Base-by-base conservation (phyloP, 2,888 invertebrate genomes). In the Lithophane socia region DNA sequence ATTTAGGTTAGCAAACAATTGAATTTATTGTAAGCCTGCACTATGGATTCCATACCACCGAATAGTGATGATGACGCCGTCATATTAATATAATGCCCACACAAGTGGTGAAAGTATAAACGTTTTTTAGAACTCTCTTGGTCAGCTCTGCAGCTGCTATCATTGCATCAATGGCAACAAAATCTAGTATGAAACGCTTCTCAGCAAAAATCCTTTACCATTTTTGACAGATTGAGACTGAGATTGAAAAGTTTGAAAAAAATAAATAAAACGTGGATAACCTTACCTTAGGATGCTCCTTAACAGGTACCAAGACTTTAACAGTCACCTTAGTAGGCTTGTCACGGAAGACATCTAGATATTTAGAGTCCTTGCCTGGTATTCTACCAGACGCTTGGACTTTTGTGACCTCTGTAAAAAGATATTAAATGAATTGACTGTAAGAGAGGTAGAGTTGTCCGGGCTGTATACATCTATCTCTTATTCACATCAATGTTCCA, bases 331-430 rank as follows among this genome's bases (percentile, higher is more conserved):
- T 97, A 85, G 98, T 97, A 24, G 98, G 98, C 91, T 98, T 98
- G 89, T 98, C 98, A 83, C 98, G 97, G 94, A 98, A 98, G 60
- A 98, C 98, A 93, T 98, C 98, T 42, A 98, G 97, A 93, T 98
- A 98, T 94, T 98, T 97, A 66, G 94, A 96, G 88, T 98, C 98
- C 81, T 97, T 97, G 10, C 97, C 94, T 10, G 98, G 98, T 56
- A 97, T 95, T 83, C 98, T 97, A 0, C 98, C 98, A 16, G 97
- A 96, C 1, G 97, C 94, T 93, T 98, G 98, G 18, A 98, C 98
- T 94, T 97, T 98, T 88, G 97, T 95, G 70, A 98, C 98, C 96
- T 98, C 98, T 98, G 95, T n/a, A 47, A 58, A 75, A 42, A 5
- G 3, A 37, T 18, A 47, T 9, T 12, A 13, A 29, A 29, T 29